Evolutionary conservation across 2,113 vertebrate species (phyloP).

Genomic region (Tragelaphus strepsiceros): DNA sequence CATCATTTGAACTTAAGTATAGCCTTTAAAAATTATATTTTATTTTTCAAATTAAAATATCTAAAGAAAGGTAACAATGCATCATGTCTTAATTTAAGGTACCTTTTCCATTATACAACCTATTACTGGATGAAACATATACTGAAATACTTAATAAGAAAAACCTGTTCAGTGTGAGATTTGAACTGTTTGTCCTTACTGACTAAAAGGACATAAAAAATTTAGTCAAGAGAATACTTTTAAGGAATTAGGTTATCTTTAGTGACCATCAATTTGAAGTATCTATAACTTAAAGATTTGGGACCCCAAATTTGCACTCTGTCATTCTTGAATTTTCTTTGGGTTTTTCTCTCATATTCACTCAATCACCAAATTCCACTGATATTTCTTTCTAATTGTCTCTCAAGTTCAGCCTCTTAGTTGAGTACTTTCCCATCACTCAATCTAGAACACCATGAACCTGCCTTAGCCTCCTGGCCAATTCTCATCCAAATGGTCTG

Average conservation of each 20-base stretch:
- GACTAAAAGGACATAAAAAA: background rate
- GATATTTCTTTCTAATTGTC: background rate
- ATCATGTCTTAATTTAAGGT: background rate
- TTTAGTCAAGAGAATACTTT: background rate
- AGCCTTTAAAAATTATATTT: background rate
- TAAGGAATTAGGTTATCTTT: background rate
- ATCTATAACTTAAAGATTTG: background rate
- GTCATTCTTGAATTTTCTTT: background rate
- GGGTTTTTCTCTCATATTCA: background rate
- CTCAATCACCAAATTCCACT: background rate
- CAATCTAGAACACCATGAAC: too few species aligned
- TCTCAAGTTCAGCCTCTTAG: background rate
- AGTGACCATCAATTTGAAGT: background rate
- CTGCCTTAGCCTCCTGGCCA: background rate
- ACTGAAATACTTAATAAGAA: background rate
- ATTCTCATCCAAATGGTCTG: background rate
- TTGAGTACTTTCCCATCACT: background rate
- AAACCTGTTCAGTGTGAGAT: background rate
- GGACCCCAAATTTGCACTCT: background rate
- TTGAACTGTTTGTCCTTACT: background rate
- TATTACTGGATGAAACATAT: background rate
- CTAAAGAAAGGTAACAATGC: background rate
- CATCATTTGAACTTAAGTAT: background rate
- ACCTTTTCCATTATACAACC: background rate
- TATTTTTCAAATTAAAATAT: background rate